Conservation (phyloP, 1,140 invertebrate genomes). For the Polyergus mexicanus region DNA sequence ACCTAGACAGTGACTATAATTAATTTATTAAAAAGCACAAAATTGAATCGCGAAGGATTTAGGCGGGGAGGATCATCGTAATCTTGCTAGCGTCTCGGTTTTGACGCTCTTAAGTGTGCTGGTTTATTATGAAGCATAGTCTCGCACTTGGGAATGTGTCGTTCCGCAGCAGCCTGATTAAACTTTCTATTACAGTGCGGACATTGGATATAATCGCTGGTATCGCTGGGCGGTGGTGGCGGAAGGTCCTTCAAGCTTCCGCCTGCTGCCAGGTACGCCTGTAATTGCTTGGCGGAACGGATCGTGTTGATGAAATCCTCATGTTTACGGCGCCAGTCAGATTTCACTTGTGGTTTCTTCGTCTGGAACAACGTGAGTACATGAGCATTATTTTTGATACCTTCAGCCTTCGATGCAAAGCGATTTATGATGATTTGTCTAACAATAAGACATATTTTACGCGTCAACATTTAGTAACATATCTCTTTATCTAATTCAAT, state of each 20-base stretch:
- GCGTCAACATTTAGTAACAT: not conserved
- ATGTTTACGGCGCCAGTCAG: constrained; percentile 96
- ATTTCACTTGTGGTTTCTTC: constrained; percentile 80
- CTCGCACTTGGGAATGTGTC: constrained; percentile 98
- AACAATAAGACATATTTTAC: not conserved
- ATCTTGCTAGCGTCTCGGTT: constrained; percentile 73
- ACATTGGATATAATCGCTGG: constrained; percentile 96
- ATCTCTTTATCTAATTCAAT: not conserved
- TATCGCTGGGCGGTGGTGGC: constrained; percentile 94
- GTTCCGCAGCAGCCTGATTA: constrained; percentile 93
- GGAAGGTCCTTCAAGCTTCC: constrained; percentile 95
- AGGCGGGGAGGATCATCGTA: not conserved
- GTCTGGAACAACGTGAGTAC: constrained; percentile 63
- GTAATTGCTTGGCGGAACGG: constrained; percentile 95
- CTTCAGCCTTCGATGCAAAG: not conserved
- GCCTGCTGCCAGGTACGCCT: constrained; percentile 93
- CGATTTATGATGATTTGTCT: not conserved
- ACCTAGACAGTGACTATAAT: not conserved
- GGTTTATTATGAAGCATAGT: constrained; percentile 94
- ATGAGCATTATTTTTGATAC: not conserved
- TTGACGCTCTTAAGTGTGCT: constrained; percentile 82
- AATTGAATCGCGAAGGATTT: not conserved
- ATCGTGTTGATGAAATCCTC: constrained; percentile 97
- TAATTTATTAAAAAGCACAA: constrained; percentile 9
- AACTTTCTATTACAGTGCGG: constrained; percentile 96